Conservation (phyloP, 1,140 invertebrate genomes). For the Coboldia fuscipes region DNA sequence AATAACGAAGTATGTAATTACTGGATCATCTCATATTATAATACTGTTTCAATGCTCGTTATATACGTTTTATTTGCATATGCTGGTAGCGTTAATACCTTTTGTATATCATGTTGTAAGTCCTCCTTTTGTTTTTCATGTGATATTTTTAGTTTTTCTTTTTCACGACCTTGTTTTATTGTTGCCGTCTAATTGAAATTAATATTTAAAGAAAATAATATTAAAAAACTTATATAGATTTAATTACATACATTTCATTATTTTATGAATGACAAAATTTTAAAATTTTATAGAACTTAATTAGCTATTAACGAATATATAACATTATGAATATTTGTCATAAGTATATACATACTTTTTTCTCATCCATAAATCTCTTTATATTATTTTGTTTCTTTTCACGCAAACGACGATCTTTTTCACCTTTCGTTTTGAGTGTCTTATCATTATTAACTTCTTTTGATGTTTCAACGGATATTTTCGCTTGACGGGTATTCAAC, state of each 20-base stretch:
- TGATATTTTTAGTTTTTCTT: constrained; percentile 75
- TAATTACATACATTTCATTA: not conserved
- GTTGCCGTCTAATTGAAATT: constrained; percentile 32
- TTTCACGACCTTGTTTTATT: constrained; percentile 81
- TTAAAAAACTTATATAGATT: not conserved
- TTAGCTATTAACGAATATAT: not conserved
- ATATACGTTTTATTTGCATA: constrained; percentile 11
- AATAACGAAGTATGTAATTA: not conserved
- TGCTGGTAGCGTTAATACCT: constrained; percentile 31
- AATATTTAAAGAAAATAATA: not conserved
- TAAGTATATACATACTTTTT: constrained; percentile 33
- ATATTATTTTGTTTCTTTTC: constrained; percentile 99
- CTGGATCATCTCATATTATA: constrained; percentile 11
- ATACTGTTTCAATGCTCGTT: constrained; percentile 22
- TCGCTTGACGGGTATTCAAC: constrained; percentile 86
- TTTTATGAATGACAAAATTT: not conserved
- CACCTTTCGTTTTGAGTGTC: constrained; percentile 89
- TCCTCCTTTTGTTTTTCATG: constrained; percentile 87
- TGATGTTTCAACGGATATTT: constrained; percentile 88
- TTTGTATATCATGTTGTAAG: constrained; percentile 74
- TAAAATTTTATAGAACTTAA: not conserved
- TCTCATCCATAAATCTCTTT: constrained; percentile 96
- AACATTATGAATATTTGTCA: not conserved
- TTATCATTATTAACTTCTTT: constrained; percentile 92
- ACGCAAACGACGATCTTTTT: constrained; percentile 77